Evolutionary conservation across 1,140 invertebrate species (phyloP).

Genomic region (Microplitis mediator): DNA sequence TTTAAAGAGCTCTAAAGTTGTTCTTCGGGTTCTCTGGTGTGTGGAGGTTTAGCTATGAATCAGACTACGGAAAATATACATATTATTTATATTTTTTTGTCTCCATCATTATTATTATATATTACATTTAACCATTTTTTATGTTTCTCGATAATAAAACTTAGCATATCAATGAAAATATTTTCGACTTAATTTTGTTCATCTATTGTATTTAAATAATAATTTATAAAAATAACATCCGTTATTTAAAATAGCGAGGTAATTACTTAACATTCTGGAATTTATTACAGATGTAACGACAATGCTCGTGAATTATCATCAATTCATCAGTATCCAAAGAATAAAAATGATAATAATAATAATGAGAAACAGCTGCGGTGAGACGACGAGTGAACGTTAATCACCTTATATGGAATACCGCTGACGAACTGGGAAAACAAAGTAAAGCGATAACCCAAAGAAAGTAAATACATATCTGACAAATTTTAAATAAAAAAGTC

Average conservation of each 20-base stretch:
- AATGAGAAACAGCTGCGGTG: background rate
- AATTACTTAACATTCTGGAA: background rate
- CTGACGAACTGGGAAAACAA: background rate
- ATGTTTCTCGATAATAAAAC: background rate
- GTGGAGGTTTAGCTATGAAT: slow-evolving; percentile 17
- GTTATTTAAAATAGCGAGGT: background rate
- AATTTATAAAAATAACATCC: background rate
- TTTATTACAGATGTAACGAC: slow-evolving; percentile 15
- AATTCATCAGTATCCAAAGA: background rate
- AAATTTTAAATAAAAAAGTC: too few relatives aligned
- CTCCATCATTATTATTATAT: background rate
- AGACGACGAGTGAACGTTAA: background rate
- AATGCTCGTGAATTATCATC: background rate
- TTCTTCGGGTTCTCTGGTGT: background rate
- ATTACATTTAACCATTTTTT: background rate
- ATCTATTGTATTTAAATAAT: background rate
- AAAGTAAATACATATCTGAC: too few relatives aligned
- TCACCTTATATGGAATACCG: background rate
- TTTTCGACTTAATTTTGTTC: too few relatives aligned
- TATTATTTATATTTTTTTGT: background rate
- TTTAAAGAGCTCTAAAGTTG: slow-evolving; percentile 21
- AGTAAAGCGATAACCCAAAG: background rate
- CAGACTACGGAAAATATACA: background rate
- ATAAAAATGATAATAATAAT: slow-evolving; percentile 7
- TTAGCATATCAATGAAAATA: too few relatives aligned